Conservation (phyloP, 2,797 vertebrate genomes). For the Propithecus perrieri region DNA sequence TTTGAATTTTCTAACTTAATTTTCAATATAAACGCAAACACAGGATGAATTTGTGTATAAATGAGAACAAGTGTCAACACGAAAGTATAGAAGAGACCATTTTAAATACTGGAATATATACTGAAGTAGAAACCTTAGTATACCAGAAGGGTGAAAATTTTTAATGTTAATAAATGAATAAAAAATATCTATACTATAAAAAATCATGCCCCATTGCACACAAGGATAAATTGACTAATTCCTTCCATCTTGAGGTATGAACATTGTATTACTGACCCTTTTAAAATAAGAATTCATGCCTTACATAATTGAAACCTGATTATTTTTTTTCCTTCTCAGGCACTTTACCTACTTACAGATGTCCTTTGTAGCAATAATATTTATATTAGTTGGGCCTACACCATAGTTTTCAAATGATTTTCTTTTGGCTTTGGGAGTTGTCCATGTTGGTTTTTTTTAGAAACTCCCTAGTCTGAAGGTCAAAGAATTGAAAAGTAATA, state of each 20-base stretch:
- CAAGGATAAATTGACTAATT: slow-evolving; percentile 50
- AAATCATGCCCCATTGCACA: neutral
- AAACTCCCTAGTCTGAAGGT: slow-evolving; percentile 72
- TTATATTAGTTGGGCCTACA: slow-evolving; percentile 65
- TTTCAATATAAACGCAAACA: slow-evolving; percentile 65
- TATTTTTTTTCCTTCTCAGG: slow-evolving; percentile 49
- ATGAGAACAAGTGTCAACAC: slow-evolving; percentile 48
- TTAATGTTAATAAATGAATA: slow-evolving; percentile 42
- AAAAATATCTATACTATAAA: slow-evolving; percentile 33
- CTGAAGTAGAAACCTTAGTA: slow-evolving; percentile 28
- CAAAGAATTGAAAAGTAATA: slow-evolving; percentile 70
- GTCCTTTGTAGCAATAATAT: slow-evolving; percentile 75
- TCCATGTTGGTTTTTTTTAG: slow-evolving; percentile 72
- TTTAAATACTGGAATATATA: slow-evolving; percentile 45
- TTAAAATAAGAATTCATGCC: slow-evolving; percentile 59
- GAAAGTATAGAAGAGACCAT: neutral
- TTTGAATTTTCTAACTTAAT: slow-evolving; percentile 63
- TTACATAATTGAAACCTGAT: slow-evolving; percentile 71
- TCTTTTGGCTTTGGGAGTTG: slow-evolving; percentile 73
- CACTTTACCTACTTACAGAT: slow-evolving; percentile 74
- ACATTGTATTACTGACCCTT: slow-evolving; percentile 48
- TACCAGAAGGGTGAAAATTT: neutral
- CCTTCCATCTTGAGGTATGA: slow-evolving; percentile 62
- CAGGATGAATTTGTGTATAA: slow-evolving; percentile 46
- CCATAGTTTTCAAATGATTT: slow-evolving; percentile 68